Base-by-base conservation (phyloP, 2,888 invertebrate species). In the Busseola fusca region DNA sequence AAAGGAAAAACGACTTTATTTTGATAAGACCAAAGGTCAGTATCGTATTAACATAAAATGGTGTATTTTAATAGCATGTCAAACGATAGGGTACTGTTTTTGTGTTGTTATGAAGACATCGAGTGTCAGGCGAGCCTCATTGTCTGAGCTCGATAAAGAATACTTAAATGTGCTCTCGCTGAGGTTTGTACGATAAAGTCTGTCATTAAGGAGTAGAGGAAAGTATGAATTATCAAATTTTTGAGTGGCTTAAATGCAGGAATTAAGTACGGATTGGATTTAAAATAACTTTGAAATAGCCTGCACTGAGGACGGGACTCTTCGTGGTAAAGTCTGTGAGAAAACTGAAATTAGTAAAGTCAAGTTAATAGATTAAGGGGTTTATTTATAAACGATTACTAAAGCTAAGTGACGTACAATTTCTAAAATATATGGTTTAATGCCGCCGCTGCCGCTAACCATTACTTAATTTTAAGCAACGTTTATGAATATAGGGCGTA, bases 11-110 rank as follows among this genome's bases (percentile, higher is more conserved):
- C 56, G 72, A 86, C 88, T 85, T 82, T 88, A 83, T 74, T 6
- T 3, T 12, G 0, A 3, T 54, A 48, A 0, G 0, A 4, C 74
- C 18, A 81, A 77, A 80, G 86, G 72, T 64, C 72, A 75, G 71
- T 72, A 75, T 86, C 18, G 82, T 82, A 69, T 70, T 82, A 60
- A 68, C 45, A 76, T 14, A 10, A n/a, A 48, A 71, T 73, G 64
- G 66, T 70, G 81, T 82, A 80, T 83, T 91, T 92, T 93, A 93
- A 93, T 93, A 91, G 91, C 89, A 78, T 92, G 92, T 93, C 91
- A 90, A 89, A 85, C 89, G 92, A 93, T 92, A 92, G 90, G 90
- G 90, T 86, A 92, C 94, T 94, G 94, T 95, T 94, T 94, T 92
- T 93, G 90, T 92, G 89, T 88, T 87, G 84, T 86, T 85, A 95